Evolutionary conservation across 2,797 vertebrate species (phyloP), one percentile per base, ranked within the genome.

Genomic region (Eremophila alpestris): DNA sequence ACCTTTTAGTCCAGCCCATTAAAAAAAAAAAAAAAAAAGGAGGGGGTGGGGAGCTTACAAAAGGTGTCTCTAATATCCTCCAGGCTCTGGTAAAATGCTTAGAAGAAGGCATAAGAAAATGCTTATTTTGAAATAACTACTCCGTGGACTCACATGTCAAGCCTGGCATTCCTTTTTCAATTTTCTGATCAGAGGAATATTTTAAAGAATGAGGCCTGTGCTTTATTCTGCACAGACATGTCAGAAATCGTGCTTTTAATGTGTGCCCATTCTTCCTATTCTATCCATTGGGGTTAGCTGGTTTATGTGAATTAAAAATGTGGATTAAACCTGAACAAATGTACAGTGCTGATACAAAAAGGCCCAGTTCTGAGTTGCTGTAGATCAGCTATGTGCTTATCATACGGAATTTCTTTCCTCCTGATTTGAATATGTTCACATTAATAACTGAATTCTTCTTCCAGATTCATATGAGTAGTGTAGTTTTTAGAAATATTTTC

Each of bases 191-290:
- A 17, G 65, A 81, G 18, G 60, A 64, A 54, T 90, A 93, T 88
- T 71, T 93, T 95, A 34, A 69, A 82, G 90, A 87, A 64, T 14
- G 43, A 95, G 65, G 68, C 90, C 62, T 43, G 24, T 60, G 83
- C 65, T 93, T 64, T 86, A 52, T 77, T 87, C 88, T 81, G 62
- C 13, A 91, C 32, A 79, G 89, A 68, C 51, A 13, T 56, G 65
- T 90, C 76, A 83, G 76, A 83, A 86, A 58, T 87, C 24, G n/a
- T 81, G 54, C 59, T 94, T 38, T 38, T 87, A 73, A 59, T 75
- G 15, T 55, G 46, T 87, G 59, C 40, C 56, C 67, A 20, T 86
- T 87, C 59, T 84, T 84, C 15, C 0, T 89, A n/a, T 89, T 91
- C 43, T 43, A 6, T 41, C 12, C 60, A 36, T 71, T 93, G n/a